Base-by-base conservation (phyloP, 1,140 invertebrate genomes). In the Daktulosphaira vitifoliae region DNA sequence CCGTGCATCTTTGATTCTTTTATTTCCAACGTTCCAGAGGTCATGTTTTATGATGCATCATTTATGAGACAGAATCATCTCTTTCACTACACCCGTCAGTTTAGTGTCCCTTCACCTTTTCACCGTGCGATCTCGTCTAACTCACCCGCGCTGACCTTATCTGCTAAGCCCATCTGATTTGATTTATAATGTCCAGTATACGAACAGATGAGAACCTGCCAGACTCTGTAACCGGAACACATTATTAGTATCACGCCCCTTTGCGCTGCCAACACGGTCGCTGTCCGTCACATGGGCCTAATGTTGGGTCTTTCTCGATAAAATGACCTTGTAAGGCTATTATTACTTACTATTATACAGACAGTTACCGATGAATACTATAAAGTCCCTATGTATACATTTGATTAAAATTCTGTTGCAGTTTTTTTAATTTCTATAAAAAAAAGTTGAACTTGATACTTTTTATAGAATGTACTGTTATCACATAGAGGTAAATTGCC, bases 211-310 rank as follows among this genome's bases (percentile, higher is more conserved):
- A 33, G 16, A 37, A 52, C 50, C 50, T 52, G 52, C 29, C 52
- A 37, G 52, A 38, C 52, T 39, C 9, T 54, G 52, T 54, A 54
- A 54, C 52, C 52, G 52, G 52, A 54, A 54, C 52, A 54, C 52
- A 54, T 54, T 54, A 54, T 54, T 54, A 38, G 52, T n/a, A 54
- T 54, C 52, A 54, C 52, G 52, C 52, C 52, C 52, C 39, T 54
- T 54, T 38, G 52, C 29, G 37, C 52, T 39, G 52, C 52, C 50
- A 52, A 52, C 50, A n/a, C 26, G 11, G 37, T 6, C 26, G 26
- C 16, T 7, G 50, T 33, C 20, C n/a, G 29, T 29, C 49, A 16
- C 33, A 2, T 13, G 26, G 29, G 20, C 18, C 26, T 7, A 33
- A 16, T 20, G 50, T 20, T 18, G 50, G n/a, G 50, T 52, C 50